Base-by-base conservation (phyloP, 2,113 vertebrate genomes). In the Phoenicopterus ruber region DNA sequence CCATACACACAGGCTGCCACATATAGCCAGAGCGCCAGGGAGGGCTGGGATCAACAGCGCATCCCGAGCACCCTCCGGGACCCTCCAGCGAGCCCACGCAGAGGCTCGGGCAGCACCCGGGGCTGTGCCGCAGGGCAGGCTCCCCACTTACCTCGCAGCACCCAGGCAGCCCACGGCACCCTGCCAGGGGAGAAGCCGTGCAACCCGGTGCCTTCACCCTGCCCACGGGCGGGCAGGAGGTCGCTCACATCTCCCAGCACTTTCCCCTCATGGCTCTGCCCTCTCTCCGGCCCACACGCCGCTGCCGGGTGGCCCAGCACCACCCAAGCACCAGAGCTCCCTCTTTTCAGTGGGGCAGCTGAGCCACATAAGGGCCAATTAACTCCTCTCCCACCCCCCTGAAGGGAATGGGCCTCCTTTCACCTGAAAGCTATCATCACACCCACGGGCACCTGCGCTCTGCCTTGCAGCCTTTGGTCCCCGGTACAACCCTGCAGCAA, bases 141-240 rank as follows among this genome's bases (percentile, higher is more conserved):
- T 11, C n/a, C 2, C 0, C 17, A 8, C 61, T 58, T 34, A 74
- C 69, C 78, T 59, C 7, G 1, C 26, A 42, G 47, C 38, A 6
- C 31, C 17, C 28, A 0, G 11, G 4, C 31, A 15, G 17, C 22
- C 34, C 42, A 42, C 42, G 15, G 42, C 42, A 42, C 42, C 42
- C 13, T 17, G 3, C 16, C 29, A 3, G 11, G 13, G 7, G 9
- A 14, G 17, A 11, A 20, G 5, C 14, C 9, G 1, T 14, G 5
- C 3, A 1, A 5, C 17, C 1, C 19, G 7, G 3, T 2, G 1
- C 36, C 49, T 2, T 7, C 44, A 7, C 24, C n/a, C 36, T 14
- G 7, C 28, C 19, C 3, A 0, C 2, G 2, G 7, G 9, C 29
- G 5, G 3, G 7, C 26, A 13, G 4, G 10, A 7, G 20, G 3